Evolutionary conservation across 1,140 invertebrate genomes (phyloP), one percentile per base, ranked within the genome.

Genomic region (Ridgeia piscesae): DNA sequence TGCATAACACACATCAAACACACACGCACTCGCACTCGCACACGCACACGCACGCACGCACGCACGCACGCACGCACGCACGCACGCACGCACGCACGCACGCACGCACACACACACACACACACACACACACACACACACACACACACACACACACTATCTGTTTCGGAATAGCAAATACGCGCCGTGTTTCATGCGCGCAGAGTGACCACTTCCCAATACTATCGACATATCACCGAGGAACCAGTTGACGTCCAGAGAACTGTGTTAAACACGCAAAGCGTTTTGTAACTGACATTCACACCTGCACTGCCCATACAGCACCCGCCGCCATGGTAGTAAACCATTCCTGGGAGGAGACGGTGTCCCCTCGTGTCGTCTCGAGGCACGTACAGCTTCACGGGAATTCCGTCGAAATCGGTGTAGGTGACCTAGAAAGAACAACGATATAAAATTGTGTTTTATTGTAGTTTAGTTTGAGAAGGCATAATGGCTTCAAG

Each of bases 291-390:
- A 33, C 4, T n/a, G 42, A 11, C 27, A 35, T 91, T 42, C 34
- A 8, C 48, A 34, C 91, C 34, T 33, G 91, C 42, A 48, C 42
- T 91, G 0, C 91, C 91, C 33, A 58, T 48, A 33, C 34, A 34
- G 14, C 91, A 91, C 31, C 91, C 91, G 34, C 91, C 91, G 11
- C 91, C 91, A 35, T 91, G 91, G 17, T 42, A 58, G 31, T 11
- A 91, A 17, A 91, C 91, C 91, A 91, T 91, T 35, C 91, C 91
- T 8, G 91, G 14, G 33, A 91, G 91, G 33, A 91, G 91, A 27
- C 27, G 6, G 58, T 77, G 0, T 77, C 58, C 17, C 27, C 2
- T 77, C 58, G 14, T 77, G 6, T 48, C 91, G 34, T 58, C 34
- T 17, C 42, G 33, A 33, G 91, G 91, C 91, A 4, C 33, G 91